phyloP scores from a whole-genome alignment of 1,140 invertebrate species.

The Littorina saxatilis region DNA sequence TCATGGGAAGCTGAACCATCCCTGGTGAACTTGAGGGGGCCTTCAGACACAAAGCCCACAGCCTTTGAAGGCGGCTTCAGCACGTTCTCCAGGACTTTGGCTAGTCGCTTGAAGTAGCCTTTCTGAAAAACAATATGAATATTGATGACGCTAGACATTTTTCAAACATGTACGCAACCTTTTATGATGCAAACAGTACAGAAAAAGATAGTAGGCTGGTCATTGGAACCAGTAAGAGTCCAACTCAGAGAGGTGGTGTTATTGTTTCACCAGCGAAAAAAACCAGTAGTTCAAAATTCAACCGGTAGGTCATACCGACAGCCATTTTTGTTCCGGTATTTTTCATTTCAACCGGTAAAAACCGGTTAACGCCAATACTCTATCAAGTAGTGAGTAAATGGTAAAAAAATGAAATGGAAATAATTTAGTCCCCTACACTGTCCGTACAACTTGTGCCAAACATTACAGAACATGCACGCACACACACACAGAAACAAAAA shows the following conservation, averaged over 20 bases:
- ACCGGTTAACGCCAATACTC: no score
- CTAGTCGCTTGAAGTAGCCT: conserved; percentile 65
- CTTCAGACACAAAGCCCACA: conserved; percentile 24
- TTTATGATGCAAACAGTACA: neutral
- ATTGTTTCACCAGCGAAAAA: neutral
- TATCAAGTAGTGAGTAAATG: no score
- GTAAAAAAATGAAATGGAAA: no score
- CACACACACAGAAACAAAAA: no score
- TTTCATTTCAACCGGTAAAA: no score
- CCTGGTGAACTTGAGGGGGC: neutral
- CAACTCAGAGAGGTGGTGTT: no score
- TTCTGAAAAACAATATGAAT: conserved; percentile 55
- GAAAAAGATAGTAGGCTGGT: no score
- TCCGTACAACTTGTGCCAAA: no score
- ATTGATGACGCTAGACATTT: neutral
- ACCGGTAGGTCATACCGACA: neutral
- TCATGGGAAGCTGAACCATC: neutral
- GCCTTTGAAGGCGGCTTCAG: conserved; percentile 30
- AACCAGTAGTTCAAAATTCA: neutral
- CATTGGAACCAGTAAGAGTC: no score
- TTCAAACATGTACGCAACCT: neutral
- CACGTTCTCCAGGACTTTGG: conserved; percentile 52
- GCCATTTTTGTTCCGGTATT: no score
- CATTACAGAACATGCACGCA: no score
- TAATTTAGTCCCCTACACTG: no score